phyloP scores from a whole-genome alignment of 2,888 invertebrate species.

The Neoscelio sp. region DNA sequence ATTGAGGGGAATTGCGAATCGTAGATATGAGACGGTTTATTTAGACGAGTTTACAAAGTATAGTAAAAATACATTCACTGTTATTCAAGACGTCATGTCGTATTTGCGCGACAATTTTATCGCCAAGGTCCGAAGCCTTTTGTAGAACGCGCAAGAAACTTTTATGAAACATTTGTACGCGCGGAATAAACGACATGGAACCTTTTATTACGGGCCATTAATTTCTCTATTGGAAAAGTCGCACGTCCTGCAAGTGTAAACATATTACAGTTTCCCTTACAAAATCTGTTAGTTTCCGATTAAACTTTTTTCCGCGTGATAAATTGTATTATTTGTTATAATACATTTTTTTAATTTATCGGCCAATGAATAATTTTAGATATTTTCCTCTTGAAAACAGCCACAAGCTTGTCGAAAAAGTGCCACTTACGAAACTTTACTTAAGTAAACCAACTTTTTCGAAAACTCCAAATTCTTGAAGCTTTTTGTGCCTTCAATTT shows the following conservation, averaged over 20 bases:
- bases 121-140: slow-evolving; percentile 48
- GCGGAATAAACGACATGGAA: slow-evolving; percentile 56
- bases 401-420: slow-evolving; percentile 35
- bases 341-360: too few relatives aligned
- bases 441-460: too few relatives aligned
- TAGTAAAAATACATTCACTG: slow-evolving; percentile 28
- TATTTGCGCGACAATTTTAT: slow-evolving; percentile 48
- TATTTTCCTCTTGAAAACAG: slow-evolving; percentile 18
- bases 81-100: slow-evolving; percentile 46
- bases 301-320: slow-evolving; percentile 28
- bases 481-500: too few relatives aligned
- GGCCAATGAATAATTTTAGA: slow-evolving; percentile 43
- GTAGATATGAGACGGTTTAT: slow-evolving; percentile 51
- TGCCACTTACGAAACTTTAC: too few relatives aligned
- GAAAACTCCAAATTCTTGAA: too few relatives aligned
- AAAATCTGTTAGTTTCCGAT: slow-evolving; percentile 32
- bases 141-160: slow-evolving; percentile 45
- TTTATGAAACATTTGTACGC: slow-evolving; percentile 54
- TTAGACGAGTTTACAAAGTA: slow-evolving; percentile 19
- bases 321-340: too few relatives aligned
- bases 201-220: slow-evolving; percentile 46
- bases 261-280: not conserved
- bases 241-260: slow-evolving; percentile 38
- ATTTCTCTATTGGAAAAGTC: slow-evolving; percentile 50
- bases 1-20: slow-evolving; percentile 53